These are phyloP conservation scores for Pogonophryne albipinna DNA, from an alignment of 2,797 vertebrate species.

Conservation along the genomic window DNA sequence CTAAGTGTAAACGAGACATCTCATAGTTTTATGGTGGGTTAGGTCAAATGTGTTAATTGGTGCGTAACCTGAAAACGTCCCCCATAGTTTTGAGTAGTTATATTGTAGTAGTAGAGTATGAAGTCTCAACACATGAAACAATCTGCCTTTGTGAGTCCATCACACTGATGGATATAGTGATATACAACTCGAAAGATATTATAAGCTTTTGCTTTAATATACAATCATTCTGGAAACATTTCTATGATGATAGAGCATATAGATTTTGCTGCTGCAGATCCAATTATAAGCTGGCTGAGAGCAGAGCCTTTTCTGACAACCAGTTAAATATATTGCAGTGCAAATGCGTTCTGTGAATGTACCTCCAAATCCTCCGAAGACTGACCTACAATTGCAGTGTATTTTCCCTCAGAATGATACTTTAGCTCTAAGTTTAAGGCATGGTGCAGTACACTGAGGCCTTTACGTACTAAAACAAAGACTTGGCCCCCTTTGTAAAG, in stretches of 20 bases:
- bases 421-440: slow-evolving; percentile 25
- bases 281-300: slow-evolving; percentile 48
- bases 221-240: slow-evolving; percentile 33
- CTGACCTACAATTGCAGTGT: slow-evolving; percentile 41
- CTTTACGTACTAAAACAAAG: slow-evolving; percentile 24
- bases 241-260: slow-evolving; percentile 27
- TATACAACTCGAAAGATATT: slow-evolving; percentile 22
- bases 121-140: neutral
- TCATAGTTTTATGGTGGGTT: too few species aligned
- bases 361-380: slow-evolving; percentile 33
- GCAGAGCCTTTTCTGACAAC: slow-evolving; percentile 44
- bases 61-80: too few species aligned
- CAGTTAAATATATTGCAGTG: slow-evolving; percentile 33
- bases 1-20: too few species aligned
- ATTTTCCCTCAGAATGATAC: slow-evolving; percentile 24
- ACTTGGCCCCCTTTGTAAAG: neutral
- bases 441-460: slow-evolving; percentile 12
- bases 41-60: too few species aligned
- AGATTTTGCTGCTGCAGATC: slow-evolving; percentile 32
- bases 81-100: too few species aligned
- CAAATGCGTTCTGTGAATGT: slow-evolving; percentile 41
- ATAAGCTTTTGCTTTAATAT: slow-evolving; percentile 12
- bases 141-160: neutral
- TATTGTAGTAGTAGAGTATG: neutral
- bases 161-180: neutral